phyloP scores from a whole-genome alignment of 1,140 invertebrate genomes.

The Steinernema feltiae region DNA sequence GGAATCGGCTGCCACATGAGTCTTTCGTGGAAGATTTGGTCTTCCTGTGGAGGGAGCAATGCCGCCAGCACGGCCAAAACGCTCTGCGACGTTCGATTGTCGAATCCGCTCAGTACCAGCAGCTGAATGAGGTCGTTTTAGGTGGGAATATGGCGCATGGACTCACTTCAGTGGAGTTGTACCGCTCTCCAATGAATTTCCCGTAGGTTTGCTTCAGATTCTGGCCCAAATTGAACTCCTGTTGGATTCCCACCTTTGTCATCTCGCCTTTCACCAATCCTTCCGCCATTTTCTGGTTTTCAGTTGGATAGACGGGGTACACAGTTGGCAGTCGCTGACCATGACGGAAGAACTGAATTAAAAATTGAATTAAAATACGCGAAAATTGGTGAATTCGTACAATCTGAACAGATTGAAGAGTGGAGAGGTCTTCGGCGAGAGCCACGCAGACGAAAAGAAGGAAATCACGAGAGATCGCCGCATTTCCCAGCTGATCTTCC shows the following conservation, averaged over 20 bases:
- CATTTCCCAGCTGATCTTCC: too few relatives aligned
- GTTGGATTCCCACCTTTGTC: neutral
- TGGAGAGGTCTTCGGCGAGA: too few relatives aligned
- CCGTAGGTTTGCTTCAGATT: constrained; percentile 2
- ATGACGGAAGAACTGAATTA: constrained; percentile 2
- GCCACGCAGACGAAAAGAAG: too few relatives aligned
- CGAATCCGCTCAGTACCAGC: neutral
- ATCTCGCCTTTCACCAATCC: neutral
- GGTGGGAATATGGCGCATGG: neutral
- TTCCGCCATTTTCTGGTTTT: neutral
- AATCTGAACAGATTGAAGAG: neutral
- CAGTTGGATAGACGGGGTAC: neutral
- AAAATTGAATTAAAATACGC: neutral
- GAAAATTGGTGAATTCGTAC: neutral
- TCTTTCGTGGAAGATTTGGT: neutral
- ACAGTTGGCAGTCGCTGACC: neutral
- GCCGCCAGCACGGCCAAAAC: neutral
- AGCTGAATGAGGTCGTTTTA: neutral
- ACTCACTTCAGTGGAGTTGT: neutral
- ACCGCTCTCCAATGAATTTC: neutral
- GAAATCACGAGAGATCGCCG: too few relatives aligned
- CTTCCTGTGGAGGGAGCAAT: neutral
- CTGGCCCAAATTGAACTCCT: neutral
- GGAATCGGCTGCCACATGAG: constrained; percentile 9
- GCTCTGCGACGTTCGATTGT: neutral